Percentiles rank a stretch among this genome's conserved stretches.
Evolutionary conservation across 2,888 invertebrate species (phyloP).

Genomic region (Cabera pusaria): DNA sequence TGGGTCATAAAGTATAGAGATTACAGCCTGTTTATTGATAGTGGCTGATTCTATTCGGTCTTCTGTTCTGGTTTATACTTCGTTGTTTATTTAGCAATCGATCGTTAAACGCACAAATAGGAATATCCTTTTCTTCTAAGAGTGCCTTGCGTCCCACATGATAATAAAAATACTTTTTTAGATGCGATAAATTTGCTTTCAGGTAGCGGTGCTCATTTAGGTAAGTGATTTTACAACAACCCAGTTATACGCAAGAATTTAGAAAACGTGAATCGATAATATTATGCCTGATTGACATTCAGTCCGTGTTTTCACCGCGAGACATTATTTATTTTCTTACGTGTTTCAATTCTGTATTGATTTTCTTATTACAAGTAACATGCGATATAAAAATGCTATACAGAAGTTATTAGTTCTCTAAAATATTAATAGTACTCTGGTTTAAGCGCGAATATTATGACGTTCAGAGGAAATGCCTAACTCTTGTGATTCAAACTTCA

Average conservation of each 20-base stretch:
- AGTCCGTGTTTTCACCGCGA: too few species aligned
- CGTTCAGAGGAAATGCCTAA: too few species aligned
- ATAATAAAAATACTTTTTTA: too few species aligned
- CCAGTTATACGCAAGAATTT: conserved; percentile 17
- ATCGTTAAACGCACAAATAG: conserved; percentile 6
- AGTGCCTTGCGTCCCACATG: conserved; percentile 11
- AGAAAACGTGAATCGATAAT: conserved; percentile 27
- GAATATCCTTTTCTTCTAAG: conserved; percentile 7
- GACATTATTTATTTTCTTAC: conserved; percentile 8
- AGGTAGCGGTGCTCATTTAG: conserved; percentile 36
- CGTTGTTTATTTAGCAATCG: conserved; percentile 6
- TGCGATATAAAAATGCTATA: too few species aligned
- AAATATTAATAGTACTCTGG: too few species aligned
- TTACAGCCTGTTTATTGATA: conserved; percentile 7
- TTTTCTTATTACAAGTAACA: too few species aligned
- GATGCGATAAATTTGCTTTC: too few species aligned
- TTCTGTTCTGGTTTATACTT: conserved; percentile 13
- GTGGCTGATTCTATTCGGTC: not conserved
- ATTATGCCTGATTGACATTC: conserved; percentile 24
- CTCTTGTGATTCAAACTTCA: too few species aligned
- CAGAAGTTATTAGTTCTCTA: too few species aligned
- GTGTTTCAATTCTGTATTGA: too few species aligned
- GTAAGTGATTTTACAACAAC: conserved; percentile 28
- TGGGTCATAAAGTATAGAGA: conserved; percentile 11
- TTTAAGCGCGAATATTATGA: too few species aligned